Evolutionary conservation across 2,888 invertebrate species (phyloP).

Genomic region (Pemphredon lugubris): DNA sequence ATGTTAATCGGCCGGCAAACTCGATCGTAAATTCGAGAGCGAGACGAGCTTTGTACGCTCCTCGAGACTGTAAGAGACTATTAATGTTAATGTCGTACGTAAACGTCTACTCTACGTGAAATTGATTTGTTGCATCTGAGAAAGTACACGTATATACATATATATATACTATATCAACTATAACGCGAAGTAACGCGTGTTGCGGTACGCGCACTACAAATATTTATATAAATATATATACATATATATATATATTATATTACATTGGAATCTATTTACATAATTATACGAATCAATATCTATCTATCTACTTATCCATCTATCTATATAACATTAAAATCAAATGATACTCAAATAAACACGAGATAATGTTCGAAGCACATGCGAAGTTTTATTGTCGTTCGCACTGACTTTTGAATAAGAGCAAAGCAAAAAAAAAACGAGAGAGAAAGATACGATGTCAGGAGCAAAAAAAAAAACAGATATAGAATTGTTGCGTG

Average conservation of each 20-base stretch:
- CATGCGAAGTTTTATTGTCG: constrained; percentile 58
- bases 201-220: constrained; percentile 26
- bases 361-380: constrained; percentile 49
- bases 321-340: constrained; percentile 27
- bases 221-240: constrained; percentile 41
- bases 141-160: constrained; percentile 60
- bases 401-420: constrained; percentile 44
- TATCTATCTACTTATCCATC: constrained; percentile 13
- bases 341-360: constrained; percentile 53
- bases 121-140: constrained; percentile 67
- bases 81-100: constrained; percentile 64
- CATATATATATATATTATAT: constrained; percentile 18
- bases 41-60: constrained; percentile 58
- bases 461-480: too few species aligned
- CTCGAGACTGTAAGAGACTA: constrained; percentile 58
- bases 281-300: constrained; percentile 17
- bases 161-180: constrained; percentile 22
- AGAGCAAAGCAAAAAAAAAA: constrained; percentile 6
- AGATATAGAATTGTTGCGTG: constrained; percentile 71
- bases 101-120: constrained; percentile 64
- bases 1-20: constrained; percentile 62
- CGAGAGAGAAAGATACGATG: constrained; percentile 34
- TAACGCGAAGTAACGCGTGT: constrained; percentile 28
- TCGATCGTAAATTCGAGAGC: constrained; percentile 61
- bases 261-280: constrained; percentile 29